Base-by-base conservation (phyloP, 2,113 vertebrate species). In the Misgurnus mizolepis region DNA sequence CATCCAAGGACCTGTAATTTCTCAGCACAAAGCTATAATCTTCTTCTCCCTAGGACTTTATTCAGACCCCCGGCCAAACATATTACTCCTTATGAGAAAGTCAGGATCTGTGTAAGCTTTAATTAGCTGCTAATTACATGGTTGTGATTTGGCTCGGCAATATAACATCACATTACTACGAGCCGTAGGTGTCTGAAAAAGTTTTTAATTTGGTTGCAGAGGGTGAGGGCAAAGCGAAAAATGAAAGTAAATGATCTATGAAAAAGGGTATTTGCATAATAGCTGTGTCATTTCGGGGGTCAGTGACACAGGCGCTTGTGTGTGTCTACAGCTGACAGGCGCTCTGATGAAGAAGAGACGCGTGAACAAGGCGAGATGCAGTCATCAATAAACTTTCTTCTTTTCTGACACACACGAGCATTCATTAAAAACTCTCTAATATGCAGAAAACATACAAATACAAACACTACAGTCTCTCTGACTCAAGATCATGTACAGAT, bases 341-440 rank as follows among this genome's bases (percentile, higher is more conserved):
- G 3, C 47, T 27, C 11, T 27, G 65, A 80, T 67, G 70, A 80
- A 73, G 22, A 73, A 61, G 69, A 45, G 39, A 62, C 15, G 5
- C 11, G 18, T 70, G 58, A 84, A 70, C 82, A 80, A 85, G 27
- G 49, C 47, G 47, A 74, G 66, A 77, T 76, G 85, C 56, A 55
- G 22, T 11, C 67, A 89, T 88, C 81, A 82, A 88, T 88, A 86
- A 55, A 40, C 76, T 75, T 68, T 82, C 64, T 80, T 69, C 39
- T 81, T 71, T 66, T 64, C 43, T 50, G 22, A 53, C 7, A 78
- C 79, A 85, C 78, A 83, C 73, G 86, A 85, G 88, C 85, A 87
- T 34, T 34, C 27, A 34, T 34, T 34, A 34, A 34, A 2, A 22
- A 22, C 22, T 22, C 22, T 22, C 22, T 22, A 22, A 22, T 22